A percentile compares a stretch with the other conserved stretches of the same genome.
These are phyloP conservation scores for Ophonus ardosiacus DNA, from an alignment of 2,888 invertebrate genomes.

Conservation along the genomic window DNA sequence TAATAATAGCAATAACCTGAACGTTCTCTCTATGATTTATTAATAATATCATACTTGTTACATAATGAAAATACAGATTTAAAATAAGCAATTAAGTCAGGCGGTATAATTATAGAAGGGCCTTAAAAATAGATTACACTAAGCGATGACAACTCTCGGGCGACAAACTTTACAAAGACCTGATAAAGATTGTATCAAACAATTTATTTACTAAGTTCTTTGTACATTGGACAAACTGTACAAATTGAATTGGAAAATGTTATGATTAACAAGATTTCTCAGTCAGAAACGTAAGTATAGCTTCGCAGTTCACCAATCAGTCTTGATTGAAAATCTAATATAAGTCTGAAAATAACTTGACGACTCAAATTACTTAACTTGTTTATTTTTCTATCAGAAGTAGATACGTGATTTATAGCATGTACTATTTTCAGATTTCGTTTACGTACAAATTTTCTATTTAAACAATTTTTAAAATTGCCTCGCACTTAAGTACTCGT, in stretches of 20 bases:
- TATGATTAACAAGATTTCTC: not conserved
- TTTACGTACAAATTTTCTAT: not conserved
- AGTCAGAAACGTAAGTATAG: too few species aligned
- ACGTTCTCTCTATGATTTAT: not conserved
- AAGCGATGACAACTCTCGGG: conserved; percentile 7
- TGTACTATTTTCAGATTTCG: conserved; percentile 8
- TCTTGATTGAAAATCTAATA: not conserved
- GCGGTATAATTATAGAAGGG: conserved; percentile 20
- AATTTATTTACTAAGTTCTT: too few species aligned
- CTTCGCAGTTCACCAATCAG: not conserved
- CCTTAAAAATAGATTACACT: conserved; percentile 35
- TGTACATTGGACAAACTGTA: not conserved
- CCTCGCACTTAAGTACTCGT: too few species aligned
- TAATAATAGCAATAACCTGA: too few species aligned
- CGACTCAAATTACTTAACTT: not conserved
- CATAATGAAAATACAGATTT: not conserved
- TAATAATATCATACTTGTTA: conserved; percentile 2
- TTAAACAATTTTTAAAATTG: too few species aligned
- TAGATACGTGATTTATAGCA: not conserved
- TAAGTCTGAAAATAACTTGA: not conserved
- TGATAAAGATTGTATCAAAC: too few species aligned
- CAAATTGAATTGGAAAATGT: not conserved
- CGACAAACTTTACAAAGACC: not conserved
- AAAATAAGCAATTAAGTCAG: conserved; percentile 45
- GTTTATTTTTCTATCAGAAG: not conserved